Conservation (phyloP, 1,140 invertebrate genomes). For the Scaptomyza pallida region DNA sequence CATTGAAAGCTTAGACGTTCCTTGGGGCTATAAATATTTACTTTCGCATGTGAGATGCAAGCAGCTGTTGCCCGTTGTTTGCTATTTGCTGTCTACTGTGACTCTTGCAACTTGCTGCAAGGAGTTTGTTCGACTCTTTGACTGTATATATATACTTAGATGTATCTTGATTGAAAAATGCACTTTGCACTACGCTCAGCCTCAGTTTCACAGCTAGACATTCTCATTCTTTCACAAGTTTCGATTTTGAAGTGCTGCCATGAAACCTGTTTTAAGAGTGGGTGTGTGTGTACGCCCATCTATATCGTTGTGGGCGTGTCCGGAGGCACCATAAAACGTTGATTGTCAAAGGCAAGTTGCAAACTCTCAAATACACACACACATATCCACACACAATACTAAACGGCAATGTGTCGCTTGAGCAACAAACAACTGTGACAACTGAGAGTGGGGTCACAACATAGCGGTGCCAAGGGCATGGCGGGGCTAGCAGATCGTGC, state of each 20-base stretch:
- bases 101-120: constrained; percentile 6
- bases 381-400: constrained; percentile 2
- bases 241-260: neutral
- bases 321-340: constrained; percentile 23
- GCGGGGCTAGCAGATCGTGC: neutral
- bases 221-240: neutral
- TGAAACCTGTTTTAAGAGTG: neutral
- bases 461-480: constrained; percentile 7
- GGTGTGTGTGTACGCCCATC: constrained; percentile 1
- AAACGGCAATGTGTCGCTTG: constrained; percentile 42
- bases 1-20: too few relatives aligned
- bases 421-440: constrained; percentile 46
- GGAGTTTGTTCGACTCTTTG: constrained; percentile 14
- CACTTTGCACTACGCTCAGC: constrained; percentile 37
- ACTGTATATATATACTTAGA: too few relatives aligned
- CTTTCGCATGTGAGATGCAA: constrained; percentile 25
- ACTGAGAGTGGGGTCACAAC: neutral
- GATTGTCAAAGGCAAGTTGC: constrained; percentile 43
- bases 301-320: constrained; percentile 25
- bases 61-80: constrained; percentile 17
- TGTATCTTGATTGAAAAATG: constrained; percentile 53
- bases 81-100: neutral
- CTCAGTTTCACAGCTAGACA: neutral
- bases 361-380: neutral
- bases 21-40: constrained; percentile 51